Evolutionary conservation across 2,113 vertebrate species (phyloP).

Genomic region (Ptilorrhoa leucosticta): DNA sequence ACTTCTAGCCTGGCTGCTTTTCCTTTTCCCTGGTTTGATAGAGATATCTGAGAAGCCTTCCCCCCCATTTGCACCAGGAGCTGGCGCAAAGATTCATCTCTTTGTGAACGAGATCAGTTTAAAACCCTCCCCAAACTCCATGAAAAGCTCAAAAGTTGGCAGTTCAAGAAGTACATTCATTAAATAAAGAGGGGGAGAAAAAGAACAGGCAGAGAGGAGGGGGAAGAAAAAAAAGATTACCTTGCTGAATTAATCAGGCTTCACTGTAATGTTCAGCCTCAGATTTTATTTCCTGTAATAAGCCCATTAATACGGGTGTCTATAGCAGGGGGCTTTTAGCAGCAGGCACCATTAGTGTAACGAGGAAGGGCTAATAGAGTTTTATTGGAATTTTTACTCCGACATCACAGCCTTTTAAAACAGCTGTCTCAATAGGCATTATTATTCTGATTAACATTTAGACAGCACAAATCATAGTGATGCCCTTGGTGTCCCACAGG

Average conservation of each 20-base stretch:
- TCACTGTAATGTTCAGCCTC: conserved; percentile 59
- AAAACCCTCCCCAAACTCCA: conserved; percentile 7
- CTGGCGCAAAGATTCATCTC: not conserved
- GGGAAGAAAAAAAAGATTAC: conserved; percentile 37
- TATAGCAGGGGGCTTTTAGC: conserved; percentile 64
- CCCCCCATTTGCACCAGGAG: not conserved
- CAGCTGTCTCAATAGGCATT: conserved; percentile 70
- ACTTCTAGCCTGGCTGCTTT: not conserved
- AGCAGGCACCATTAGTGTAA: conserved; percentile 69
- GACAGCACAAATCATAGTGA: conserved; percentile 62
- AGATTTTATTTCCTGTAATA: conserved; percentile 72
- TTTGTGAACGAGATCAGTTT: not conserved
- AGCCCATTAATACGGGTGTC: conserved; percentile 68
- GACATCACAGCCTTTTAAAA: conserved; percentile 62
- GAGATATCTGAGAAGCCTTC: not conserved
- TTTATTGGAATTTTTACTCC: conserved; percentile 66
- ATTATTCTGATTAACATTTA: conserved; percentile 71
- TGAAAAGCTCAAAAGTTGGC: not conserved
- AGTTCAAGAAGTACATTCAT: conserved; percentile 48
- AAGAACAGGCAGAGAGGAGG: not conserved
- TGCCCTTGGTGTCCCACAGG: conserved; percentile 53
- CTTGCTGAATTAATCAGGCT: conserved; percentile 66
- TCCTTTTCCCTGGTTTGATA: not conserved
- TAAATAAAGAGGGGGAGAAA: conserved; percentile 11
- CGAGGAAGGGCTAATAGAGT: conserved; percentile 69